These are phyloP conservation scores for Melipona quadrifasciata DNA, from an alignment of 1,140 invertebrate species.

Conservation along the genomic window DNA sequence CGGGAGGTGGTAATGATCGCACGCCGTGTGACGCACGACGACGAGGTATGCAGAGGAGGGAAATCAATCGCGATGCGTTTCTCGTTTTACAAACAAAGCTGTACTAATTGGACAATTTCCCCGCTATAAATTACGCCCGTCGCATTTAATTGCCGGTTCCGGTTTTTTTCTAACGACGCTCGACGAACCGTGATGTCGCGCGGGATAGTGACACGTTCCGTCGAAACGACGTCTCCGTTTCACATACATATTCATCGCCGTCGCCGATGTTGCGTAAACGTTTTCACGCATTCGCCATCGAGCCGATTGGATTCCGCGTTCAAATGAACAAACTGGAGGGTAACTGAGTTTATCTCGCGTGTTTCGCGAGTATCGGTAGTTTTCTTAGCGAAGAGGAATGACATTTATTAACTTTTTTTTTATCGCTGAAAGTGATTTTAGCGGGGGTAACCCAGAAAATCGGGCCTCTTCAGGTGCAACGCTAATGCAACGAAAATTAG, in stretches of 20 bases:
- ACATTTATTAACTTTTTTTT: too few species aligned
- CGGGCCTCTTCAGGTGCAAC: too few species aligned
- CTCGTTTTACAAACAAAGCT: conserved; percentile 45
- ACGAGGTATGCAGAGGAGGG: not conserved
- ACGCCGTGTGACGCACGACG: conserved; percentile 13
- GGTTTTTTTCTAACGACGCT: conserved; percentile 20
- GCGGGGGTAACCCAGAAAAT: too few species aligned
- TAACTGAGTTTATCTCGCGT: not conserved
- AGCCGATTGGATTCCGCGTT: not conserved
- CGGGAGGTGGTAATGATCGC: not conserved
- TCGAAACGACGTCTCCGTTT: not conserved
- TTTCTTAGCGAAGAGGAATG: too few species aligned
- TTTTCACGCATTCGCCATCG: not conserved
- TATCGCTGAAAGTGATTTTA: too few species aligned
- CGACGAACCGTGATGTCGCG: not conserved
- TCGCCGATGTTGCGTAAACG: not conserved
- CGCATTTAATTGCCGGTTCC: conserved; percentile 53
- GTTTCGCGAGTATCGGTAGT: not conserved
- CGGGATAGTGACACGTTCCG: not conserved
- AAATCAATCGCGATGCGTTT: conserved; percentile 43
- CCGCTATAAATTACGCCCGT: conserved; percentile 34
- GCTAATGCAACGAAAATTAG: too few species aligned
- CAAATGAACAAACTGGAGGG: not conserved
- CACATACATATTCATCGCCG: conserved; percentile 1
- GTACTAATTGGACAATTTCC: conserved; percentile 61